Evolutionary conservation across 2,113 vertebrate species (phyloP).

Genomic region (Phrynocephalus versicolor): DNA sequence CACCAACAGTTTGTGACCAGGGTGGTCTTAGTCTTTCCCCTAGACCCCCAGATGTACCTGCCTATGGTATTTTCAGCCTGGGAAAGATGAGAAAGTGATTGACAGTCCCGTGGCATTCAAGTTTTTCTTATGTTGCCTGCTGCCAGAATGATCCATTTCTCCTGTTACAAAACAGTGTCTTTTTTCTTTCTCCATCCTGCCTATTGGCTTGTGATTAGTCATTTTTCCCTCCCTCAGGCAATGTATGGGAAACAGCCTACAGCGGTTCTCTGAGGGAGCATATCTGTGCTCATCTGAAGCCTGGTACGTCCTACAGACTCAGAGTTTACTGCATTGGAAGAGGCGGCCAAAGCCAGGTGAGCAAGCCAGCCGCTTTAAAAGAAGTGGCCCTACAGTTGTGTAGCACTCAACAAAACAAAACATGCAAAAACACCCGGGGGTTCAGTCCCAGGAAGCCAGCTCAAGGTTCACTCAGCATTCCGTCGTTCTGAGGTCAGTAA

Average conservation of each 20-base stretch:
- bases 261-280: slow-evolving; percentile 73
- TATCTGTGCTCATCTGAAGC: slow-evolving; percentile 73
- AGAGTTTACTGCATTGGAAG: slow-evolving; percentile 74
- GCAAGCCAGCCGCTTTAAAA: background rate
- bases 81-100: too few species aligned
- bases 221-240: slow-evolving; percentile 60
- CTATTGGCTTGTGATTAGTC: background rate
- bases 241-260: slow-evolving; percentile 74
- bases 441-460: too few species aligned
- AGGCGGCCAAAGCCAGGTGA: slow-evolving; percentile 80
- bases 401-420: background rate
- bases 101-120: background rate
- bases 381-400: background rate
- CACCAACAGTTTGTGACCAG: background rate
- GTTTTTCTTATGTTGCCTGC: background rate
- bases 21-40: background rate
- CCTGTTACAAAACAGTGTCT: background rate
- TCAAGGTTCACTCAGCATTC: too few species aligned
- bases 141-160: background rate
- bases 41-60: background rate
- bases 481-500: too few species aligned
- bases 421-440: too few species aligned
- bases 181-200: rapidly evolving
- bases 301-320: slow-evolving; percentile 75
- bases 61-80: background rate